Percentiles rank a stretch among this genome's conserved stretches.
Evolutionary conservation across 2,797 vertebrate species (phyloP).

Genomic region (Aquila chrysaetos): DNA sequence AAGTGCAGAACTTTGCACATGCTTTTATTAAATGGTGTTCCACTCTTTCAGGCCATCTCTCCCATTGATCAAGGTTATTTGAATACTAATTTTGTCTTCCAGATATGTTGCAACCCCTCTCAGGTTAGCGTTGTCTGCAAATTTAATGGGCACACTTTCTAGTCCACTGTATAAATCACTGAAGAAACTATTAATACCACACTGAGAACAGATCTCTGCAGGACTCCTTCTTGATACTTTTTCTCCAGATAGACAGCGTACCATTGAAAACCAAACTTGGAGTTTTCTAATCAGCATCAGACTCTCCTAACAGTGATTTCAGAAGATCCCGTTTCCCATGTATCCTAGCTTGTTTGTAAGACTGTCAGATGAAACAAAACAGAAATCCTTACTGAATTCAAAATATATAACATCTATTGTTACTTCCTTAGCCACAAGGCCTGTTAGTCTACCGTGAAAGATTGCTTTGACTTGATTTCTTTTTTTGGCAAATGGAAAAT

Average conservation of each 20-base stretch:
- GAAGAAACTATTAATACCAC: background rate
- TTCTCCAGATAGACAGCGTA: background rate
- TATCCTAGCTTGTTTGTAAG: background rate
- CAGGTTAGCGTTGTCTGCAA: background rate
- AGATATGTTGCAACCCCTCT: background rate
- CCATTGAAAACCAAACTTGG: background rate
- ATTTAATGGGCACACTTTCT: background rate
- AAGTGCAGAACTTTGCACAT: background rate
- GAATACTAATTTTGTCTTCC: background rate
- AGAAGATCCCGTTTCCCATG: background rate
- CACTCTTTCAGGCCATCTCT: background rate
- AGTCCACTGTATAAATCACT: background rate
- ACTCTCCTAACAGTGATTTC: background rate
- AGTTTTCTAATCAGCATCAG: background rate
- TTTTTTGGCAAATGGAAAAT: background rate
- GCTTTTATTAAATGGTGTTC: background rate
- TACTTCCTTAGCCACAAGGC: background rate
- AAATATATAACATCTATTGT: background rate
- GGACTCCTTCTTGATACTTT: background rate
- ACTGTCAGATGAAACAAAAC: background rate
- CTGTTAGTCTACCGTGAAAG: background rate
- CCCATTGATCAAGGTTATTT: background rate
- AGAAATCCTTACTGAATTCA: background rate
- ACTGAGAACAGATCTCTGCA: background rate
- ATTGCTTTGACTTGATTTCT: background rate